Conservation (phyloP, 2,888 invertebrate species). For the Trachelus iudaicus region DNA sequence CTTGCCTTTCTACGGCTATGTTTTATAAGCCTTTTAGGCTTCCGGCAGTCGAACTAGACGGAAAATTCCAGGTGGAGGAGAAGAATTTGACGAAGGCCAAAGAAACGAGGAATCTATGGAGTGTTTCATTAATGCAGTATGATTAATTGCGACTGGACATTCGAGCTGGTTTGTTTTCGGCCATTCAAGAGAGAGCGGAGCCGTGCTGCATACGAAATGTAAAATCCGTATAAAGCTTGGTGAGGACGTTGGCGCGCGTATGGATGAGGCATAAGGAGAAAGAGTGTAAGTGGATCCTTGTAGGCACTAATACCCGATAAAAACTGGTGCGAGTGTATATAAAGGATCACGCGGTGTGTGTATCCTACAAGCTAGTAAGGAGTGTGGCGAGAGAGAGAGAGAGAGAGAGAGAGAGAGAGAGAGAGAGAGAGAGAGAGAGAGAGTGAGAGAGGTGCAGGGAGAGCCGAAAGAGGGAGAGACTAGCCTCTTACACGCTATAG, state of each 20-base stretch:
- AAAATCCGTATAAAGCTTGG: background rate
- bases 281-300: background rate
- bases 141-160: background rate
- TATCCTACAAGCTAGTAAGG: background rate
- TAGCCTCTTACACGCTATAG: background rate
- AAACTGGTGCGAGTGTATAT: background rate
- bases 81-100: background rate
- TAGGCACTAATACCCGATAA: background rate
- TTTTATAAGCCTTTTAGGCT: background rate
- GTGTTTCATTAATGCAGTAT: background rate
- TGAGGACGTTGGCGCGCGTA: background rate
- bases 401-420: slow-evolving; percentile 1
- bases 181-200: background rate
- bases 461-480: background rate
- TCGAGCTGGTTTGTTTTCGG: background rate
- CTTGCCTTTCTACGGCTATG: background rate
- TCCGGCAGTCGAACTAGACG: background rate
- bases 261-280: background rate
- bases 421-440: background rate
- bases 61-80: background rate
- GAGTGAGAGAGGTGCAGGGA: background rate
- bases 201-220: background rate
- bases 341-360: background rate
- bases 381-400: background rate
- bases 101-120: background rate